Base-by-base conservation (phyloP, 2,113 vertebrate genomes). In the Motacilla alba region DNA sequence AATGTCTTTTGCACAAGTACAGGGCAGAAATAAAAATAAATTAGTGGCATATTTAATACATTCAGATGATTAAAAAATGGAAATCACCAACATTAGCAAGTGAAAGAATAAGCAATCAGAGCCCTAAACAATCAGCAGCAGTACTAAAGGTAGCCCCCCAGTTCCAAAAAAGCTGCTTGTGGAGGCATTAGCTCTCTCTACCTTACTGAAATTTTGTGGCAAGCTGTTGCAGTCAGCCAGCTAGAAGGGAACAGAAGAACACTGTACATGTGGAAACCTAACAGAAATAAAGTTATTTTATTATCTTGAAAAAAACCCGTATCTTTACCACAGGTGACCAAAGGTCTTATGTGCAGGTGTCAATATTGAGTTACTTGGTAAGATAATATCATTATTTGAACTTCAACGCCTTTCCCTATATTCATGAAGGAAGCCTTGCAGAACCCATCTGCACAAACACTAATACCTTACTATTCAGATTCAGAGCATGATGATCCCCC, bases 221-320 rank as follows among this genome's bases (percentile, higher is more conserved):
- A 95, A 96, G 79, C 72, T 95, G 88, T 79, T 93, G 66, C 80
- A 89, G 74, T 75, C 87, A 96, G 86, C 22, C 79, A 95, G 96
- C 52, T 90, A 93, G 76, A 83, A 95, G 28, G 66, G 60, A 97
- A 90, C 12, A 96, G 68, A 87, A 94, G 47, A 94, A 79, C 44
- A 74, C 56, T 49, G 88, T 27, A 62, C 24, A 85, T 44, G 53
- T 87, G 50, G 56, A 78, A 87, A 55, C 47, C 11, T 37, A 37
- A 59, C 7, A 47, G 20, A 50, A 85, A 76, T 39, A 52, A 62
- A 33, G 13, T 39, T 60, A 75, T 58, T 67, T 69, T 49, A 73
- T 43, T 41, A 50, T 41, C 37, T 69, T 56, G 50, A 31, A 67
- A 80, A 82, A 87, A 79, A 1, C 1, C 23, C 63, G 1, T 55